Conservation (phyloP, 64 coral and sea anemone species). For the Trachythela sp. region DNA sequence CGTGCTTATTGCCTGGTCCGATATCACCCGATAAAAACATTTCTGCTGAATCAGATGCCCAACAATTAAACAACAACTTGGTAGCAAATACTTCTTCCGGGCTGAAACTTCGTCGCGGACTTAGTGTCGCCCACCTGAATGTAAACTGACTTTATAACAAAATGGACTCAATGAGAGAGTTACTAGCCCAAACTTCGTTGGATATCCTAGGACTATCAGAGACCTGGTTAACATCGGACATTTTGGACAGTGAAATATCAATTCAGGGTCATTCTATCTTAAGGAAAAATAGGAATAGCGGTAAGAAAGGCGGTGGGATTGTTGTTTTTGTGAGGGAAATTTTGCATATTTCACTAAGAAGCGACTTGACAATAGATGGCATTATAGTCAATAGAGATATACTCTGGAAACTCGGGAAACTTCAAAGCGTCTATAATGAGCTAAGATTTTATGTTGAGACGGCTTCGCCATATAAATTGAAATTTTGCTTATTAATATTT, state of each 20-base stretch:
- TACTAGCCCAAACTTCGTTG: background rate
- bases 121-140: slow-evolving; percentile 46
- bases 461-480: too few relatives aligned
- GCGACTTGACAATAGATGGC: slow-evolving; percentile 21
- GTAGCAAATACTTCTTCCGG: background rate
- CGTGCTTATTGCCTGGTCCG: slow-evolving; percentile 35
- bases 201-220: slow-evolving; percentile 37
- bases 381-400: too few relatives aligned
- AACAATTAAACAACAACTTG: background rate
- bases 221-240: slow-evolving; percentile 21
- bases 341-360: background rate
- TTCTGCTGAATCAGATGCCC: background rate
- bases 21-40: background rate
- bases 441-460: too few relatives aligned
- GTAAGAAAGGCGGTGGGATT: slow-evolving; percentile 28
- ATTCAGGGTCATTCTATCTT: slow-evolving; percentile 2
- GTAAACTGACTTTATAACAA: slow-evolving; percentile 28
- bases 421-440: too few relatives aligned
- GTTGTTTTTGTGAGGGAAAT: slow-evolving; percentile 19
- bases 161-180: slow-evolving; percentile 39
- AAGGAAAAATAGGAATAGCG: slow-evolving; percentile 18
- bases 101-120: background rate
- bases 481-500: too few relatives aligned
- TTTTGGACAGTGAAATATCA: slow-evolving; percentile 25
- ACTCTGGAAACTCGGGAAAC: too few relatives aligned